A percentile compares a stretch with the other conserved stretches of the same genome.
phyloP scores from a whole-genome alignment of 2,888 invertebrate species.

The Dendrolimus pini region DNA sequence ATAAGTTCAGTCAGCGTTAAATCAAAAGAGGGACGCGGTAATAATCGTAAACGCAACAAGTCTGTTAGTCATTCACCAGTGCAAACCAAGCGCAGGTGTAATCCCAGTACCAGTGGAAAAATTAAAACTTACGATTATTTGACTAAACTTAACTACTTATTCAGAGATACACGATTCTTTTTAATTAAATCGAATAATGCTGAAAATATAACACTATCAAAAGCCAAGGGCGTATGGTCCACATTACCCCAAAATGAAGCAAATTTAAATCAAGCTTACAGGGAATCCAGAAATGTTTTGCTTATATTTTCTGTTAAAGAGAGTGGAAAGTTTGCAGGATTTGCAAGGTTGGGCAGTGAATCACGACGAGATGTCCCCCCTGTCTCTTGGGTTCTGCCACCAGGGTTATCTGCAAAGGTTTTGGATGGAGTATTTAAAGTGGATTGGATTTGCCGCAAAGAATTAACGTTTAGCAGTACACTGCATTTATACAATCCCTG shows the following conservation, averaged over 20 bases:
- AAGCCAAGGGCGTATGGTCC: slow-evolving; percentile 98
- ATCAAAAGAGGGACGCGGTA: slow-evolving; percentile 75
- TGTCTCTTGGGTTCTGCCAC: slow-evolving; percentile 95
- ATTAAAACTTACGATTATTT: slow-evolving; percentile 88
- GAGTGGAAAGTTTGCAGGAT: slow-evolving; percentile 96
- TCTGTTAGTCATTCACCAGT: slow-evolving; percentile 59
- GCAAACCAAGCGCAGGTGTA: slow-evolving; percentile 52
- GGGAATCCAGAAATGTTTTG: slow-evolving; percentile 94
- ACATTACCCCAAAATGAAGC: slow-evolving; percentile 98
- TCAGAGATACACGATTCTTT: slow-evolving; percentile 95
- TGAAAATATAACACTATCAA: slow-evolving; percentile 96
- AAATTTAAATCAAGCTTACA: slow-evolving; percentile 95
- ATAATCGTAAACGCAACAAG: slow-evolving; percentile 75
- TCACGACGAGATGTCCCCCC: slow-evolving; percentile 93
- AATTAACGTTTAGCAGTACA: slow-evolving; percentile 93
- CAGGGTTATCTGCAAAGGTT: slow-evolving; percentile 93
- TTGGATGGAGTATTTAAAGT: slow-evolving; percentile 97
- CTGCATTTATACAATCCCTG: slow-evolving; percentile 96
- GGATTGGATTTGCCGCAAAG: slow-evolving; percentile 97
- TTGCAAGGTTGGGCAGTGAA: slow-evolving; percentile 92
- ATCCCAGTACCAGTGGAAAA: slow-evolving; percentile 45
- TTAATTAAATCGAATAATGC: slow-evolving; percentile 98
- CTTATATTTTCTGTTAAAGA: slow-evolving; percentile 98
- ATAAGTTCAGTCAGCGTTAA: slow-evolving; percentile 87
- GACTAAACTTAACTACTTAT: slow-evolving; percentile 94